Base-by-base conservation (phyloP, 2,113 vertebrate species). In the Noturus placidus region DNA sequence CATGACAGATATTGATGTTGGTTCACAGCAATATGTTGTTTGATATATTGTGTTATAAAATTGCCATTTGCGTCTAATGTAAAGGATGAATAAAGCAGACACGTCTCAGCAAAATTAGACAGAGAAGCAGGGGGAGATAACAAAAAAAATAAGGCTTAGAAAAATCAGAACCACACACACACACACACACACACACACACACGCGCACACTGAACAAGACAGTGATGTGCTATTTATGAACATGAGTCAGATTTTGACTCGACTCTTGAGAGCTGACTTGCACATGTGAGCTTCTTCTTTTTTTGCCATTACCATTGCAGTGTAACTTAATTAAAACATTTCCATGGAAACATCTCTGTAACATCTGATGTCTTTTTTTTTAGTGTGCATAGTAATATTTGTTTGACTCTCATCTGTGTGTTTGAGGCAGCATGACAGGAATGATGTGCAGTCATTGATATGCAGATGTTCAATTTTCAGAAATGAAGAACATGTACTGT, bases 11-110 rank as follows among this genome's bases (percentile, higher is more conserved):
- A 22, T 76, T 25, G 20, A 46, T 52, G 42, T 27, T 76, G 35
- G 20, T 46, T 50, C 25, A 77, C 22, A 52, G 4, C 5, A 5
- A 33, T 2, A 56, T 56, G 14, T 56, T 78, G 11, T 52, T 52
- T 88, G 30, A 72, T 82, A 46, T 85, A 69, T 19, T 65, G 59
- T 38, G n/a, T 82, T 86, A 14, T 82, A 4, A 76, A 38, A 25
- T 17, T 67, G 57, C 25, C 30, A 76, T 82, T 76, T 86, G 70
- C 22, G n/a, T 52, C 63, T n/a, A 89, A 83, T 65, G 42, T 67
- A 76, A 61, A 77, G n/a, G 30, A 54, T 82, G 35, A 77, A 77
- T 50, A 83, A 46, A 76, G 57, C 38, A 17, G 46, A 17, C 38
- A 46, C 38, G 63, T 56, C 22, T 86, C 38, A 22, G 50, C 38